These are phyloP conservation scores for Anneissia japonica DNA, from an alignment of 35 echinoderm and acorn worm genomes.

Conservation along the genomic window DNA sequence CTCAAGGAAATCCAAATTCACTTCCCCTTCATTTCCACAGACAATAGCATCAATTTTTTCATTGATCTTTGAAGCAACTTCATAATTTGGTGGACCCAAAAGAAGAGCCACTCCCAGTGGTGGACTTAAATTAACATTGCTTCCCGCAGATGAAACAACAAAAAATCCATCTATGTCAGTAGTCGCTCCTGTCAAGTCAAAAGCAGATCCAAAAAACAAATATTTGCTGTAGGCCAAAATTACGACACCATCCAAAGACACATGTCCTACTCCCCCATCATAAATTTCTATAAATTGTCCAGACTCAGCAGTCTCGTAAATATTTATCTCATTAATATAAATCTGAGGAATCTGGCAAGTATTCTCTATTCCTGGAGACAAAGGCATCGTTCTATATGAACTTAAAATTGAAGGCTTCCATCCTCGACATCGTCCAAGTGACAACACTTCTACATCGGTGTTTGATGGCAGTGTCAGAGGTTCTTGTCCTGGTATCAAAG, in stretches of 20 bases:
- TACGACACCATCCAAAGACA: constrained; percentile 59
- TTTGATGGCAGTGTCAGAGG: background rate
- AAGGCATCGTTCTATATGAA: constrained; percentile 20
- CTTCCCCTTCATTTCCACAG: constrained; percentile 13
- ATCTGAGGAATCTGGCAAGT: constrained; percentile 40
- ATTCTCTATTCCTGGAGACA: constrained; percentile 45
- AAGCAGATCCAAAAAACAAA: background rate
- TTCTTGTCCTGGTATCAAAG: constrained; percentile 34
- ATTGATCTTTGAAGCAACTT: background rate
- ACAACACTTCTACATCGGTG: background rate
- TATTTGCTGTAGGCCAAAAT: constrained; percentile 30
- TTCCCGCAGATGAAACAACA: constrained; percentile 3
- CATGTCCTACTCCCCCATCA: constrained; percentile 51
- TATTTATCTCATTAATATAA: constrained; percentile 86
- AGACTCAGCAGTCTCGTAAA: background rate
- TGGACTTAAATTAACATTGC: background rate
- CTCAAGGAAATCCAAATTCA: background rate
- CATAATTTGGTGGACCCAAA: constrained; percentile 25
- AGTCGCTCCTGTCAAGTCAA: constrained; percentile 49
- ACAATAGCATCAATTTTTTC: constrained; percentile 36
- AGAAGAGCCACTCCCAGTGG: constrained; percentile 61
- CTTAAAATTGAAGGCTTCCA: constrained; percentile 42
- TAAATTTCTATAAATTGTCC: constrained; percentile 72
- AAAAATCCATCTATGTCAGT: constrained; percentile 60
- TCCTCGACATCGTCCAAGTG: constrained; percentile 66